Base-by-base conservation (phyloP, 2,888 invertebrate genomes). In the Cecidostiba fungosa region DNA sequence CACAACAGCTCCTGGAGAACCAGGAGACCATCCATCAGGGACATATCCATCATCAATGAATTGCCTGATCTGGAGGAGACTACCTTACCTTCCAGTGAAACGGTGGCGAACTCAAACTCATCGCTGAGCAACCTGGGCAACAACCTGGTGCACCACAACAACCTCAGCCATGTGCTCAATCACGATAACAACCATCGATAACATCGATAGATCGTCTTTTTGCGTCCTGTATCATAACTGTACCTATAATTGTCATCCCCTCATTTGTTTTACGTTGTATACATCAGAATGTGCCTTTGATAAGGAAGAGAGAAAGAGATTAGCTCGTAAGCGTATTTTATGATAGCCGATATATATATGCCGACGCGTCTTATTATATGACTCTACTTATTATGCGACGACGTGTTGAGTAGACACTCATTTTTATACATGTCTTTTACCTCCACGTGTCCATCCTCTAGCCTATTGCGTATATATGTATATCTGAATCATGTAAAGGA, bases 41-140 rank as follows among this genome's bases (percentile, higher is more conserved):
- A 97, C 92, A 97, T 98, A 87, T 97, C 97, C 88, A 97, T 98
- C 92, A 97, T 97, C 92, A 96, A 97, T 91, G 97, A 97, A 91
- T 97, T 97, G 90, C 97, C 97, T 88, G 95, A 96, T 88, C 95
- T 95, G 36, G 96, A 96, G 79, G 96, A 96, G 77, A 91, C 89
- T 2, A 39, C n/a, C 54, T 0, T 73, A 23, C 59, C 73, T 89
- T 89, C n/a, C 89, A 86, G 85, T 70, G 86, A 84, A 6, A 69
- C 74, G n/a, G 70, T 72, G n/a, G 23, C 76, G 47, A 50, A 86
- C 62, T 80, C 80, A 79, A 26, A 88, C 85, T 66, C 86, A 85
- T 79, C 87, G 74, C 54, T 86, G 85, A 54, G 23, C 73, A 19
- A 12, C 12, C 70, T 54, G 2, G 69, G 73, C 77, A 66, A 80